These are phyloP conservation scores for Sceloporus tristichus DNA, from an alignment of 2,113 vertebrate genomes.

Conservation along the genomic window DNA sequence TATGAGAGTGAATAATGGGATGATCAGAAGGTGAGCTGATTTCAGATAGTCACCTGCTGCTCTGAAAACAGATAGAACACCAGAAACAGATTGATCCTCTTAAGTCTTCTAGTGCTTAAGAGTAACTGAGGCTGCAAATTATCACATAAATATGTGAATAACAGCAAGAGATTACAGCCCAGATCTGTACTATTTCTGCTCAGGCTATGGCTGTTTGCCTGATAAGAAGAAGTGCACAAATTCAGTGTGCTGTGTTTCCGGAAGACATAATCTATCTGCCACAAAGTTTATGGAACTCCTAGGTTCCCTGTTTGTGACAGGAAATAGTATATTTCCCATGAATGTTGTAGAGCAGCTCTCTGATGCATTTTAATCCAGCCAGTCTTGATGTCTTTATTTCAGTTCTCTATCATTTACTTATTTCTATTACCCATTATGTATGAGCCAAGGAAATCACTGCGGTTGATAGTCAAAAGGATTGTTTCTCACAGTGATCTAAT, in stretches of 20 bases:
- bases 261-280: conserved; percentile 15
- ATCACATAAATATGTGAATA: conserved; percentile 6
- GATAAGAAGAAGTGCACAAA: neutral
- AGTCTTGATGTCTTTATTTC: conserved; percentile 35
- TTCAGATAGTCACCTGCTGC: neutral
- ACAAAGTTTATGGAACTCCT: conserved; percentile 35
- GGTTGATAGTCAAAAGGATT: conserved; percentile 19
- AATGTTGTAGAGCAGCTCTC: conserved; percentile 30
- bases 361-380: conserved; percentile 34
- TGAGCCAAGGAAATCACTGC: conserved; percentile 43
- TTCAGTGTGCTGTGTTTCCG: neutral
- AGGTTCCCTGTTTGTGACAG: conserved; percentile 16
- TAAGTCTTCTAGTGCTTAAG: neutral
- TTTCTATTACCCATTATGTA: conserved; percentile 39
- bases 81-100: neutral
- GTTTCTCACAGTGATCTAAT: conserved; percentile 65
- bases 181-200: neutral
- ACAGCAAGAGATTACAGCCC: neutral
- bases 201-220: neutral
- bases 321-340: conserved; percentile 43
- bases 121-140: neutral
- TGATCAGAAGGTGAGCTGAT: neutral
- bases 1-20: too few species aligned
- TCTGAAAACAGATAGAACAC: neutral
- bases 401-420: conserved; percentile 40